Base-by-base conservation (phyloP, 2,113 vertebrate species). In the Ptilorrhoa leucosticta region DNA sequence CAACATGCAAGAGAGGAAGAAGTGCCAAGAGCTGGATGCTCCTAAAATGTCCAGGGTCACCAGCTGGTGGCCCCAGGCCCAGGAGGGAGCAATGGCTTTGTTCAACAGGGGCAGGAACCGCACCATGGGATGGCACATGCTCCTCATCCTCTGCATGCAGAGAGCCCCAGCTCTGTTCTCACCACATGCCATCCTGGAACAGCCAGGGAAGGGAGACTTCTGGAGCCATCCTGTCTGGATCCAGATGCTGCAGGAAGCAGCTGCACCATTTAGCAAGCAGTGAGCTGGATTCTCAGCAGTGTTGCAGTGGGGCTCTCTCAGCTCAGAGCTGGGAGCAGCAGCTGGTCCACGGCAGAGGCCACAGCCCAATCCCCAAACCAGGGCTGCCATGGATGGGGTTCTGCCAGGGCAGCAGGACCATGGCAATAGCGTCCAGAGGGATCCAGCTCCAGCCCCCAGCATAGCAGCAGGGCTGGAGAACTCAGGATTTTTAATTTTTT, bases 181-280 rank as follows among this genome's bases (percentile, higher is more conserved):
- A 63, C 13, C 69, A 40, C 1, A 2, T 20, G 4, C n/a, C 48
- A 20, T 37, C 44, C 31, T 2, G 2, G 42, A 70, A 33, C 54
- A 65, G 50, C 54, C 54, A 28, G 27, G 14, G 28, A 61, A 10
- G 8, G 15, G 35, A 87, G 33, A 22, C 64, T 44, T 26, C 60
- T 7, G 16, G 15, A n/a, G 53, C 35, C 3, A 0, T 15, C 26
- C 64, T 10, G 24, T 13, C 24, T 0, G 0, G 40, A 24, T 28
- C 16, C 16, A 3, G 39, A 14, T 15, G 28, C 61, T 26, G 47
- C 45, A 58, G 69, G 56, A 54, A 63, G 51, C 57, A 71, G 56
- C 33, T 35, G 56, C 56, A 13, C 20, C 23, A 7, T 21, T 83
- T 30, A n/a, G 10, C 44, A 24, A 23, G 57, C 58, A 30, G 37